Evolutionary conservation across 2,888 invertebrate genomes (phyloP).

Genomic region (Scaptomyza parva): DNA sequence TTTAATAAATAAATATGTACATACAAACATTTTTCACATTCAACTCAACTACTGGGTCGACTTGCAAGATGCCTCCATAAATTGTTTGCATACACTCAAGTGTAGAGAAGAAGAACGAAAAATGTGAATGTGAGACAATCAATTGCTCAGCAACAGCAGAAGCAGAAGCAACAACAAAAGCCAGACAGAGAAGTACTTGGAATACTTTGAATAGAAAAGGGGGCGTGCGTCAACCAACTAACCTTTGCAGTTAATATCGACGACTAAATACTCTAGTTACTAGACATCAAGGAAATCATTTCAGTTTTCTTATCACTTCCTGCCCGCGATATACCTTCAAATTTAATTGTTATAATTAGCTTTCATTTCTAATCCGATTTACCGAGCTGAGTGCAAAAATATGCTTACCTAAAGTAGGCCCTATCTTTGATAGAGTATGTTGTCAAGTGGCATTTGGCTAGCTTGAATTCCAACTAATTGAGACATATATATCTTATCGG

Average conservation of each 20-base stretch:
- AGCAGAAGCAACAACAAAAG: constrained; percentile 2
- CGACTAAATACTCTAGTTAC: constrained; percentile 26
- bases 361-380: background rate
- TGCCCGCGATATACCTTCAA: background rate
- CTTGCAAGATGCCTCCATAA: constrained; percentile 6
- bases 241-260: background rate
- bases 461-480: background rate
- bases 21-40: background rate
- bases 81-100: constrained; percentile 33
- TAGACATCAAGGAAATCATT: background rate
- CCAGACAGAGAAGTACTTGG: constrained; percentile 10
- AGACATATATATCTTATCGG: background rate
- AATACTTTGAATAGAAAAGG: constrained; percentile 24
- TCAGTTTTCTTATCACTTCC: background rate
- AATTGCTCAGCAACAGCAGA: constrained; percentile 21
- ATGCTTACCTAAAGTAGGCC: background rate
- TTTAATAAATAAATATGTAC: background rate
- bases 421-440: background rate
- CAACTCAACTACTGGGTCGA: constrained; percentile 3
- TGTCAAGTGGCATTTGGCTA: background rate
- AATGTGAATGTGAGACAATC: constrained; percentile 15
- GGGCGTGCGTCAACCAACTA: constrained; percentile 45
- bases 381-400: background rate
- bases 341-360: background rate
- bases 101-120: constrained; percentile 6